These are phyloP conservation scores for Fulmarus glacialis DNA, from an alignment of 2,113 vertebrate species.

Conservation along the genomic window DNA sequence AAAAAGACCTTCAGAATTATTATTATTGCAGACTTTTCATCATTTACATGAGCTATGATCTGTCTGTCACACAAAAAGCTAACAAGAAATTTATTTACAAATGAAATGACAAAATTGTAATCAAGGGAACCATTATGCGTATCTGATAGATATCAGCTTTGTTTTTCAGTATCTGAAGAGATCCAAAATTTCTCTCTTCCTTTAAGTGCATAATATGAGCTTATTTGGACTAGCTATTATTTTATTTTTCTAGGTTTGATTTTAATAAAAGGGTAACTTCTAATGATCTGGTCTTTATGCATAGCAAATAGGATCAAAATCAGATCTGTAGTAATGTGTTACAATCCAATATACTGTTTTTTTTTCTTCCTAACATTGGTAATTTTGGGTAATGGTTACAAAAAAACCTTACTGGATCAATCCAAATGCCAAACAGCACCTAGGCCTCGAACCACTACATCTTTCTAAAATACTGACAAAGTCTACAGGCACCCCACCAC, in stretches of 20 bases:
- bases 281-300: not conserved
- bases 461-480: not conserved
- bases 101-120: not conserved
- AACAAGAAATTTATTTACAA: not conserved
- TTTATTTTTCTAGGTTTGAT: not conserved
- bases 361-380: not conserved
- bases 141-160: not conserved
- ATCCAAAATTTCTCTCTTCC: not conserved
- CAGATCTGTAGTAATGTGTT: not conserved
- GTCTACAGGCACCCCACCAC: not conserved
- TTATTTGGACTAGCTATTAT: not conserved
- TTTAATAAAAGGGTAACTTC: not conserved
- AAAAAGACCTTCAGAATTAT: not conserved
- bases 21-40: not conserved
- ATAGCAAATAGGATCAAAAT: not conserved
- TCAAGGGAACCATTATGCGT: not conserved
- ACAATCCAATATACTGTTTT: fast-evolving
- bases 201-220: not conserved
- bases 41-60: not conserved
- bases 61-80: not conserved
- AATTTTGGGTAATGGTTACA: not conserved
- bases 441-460: not conserved
- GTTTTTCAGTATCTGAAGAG: not conserved
- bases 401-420: not conserved
- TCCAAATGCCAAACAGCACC: not conserved